These are phyloP conservation scores for Lepus europaeus DNA, from an alignment of 2,113 vertebrate species.

Conservation along the genomic window DNA sequence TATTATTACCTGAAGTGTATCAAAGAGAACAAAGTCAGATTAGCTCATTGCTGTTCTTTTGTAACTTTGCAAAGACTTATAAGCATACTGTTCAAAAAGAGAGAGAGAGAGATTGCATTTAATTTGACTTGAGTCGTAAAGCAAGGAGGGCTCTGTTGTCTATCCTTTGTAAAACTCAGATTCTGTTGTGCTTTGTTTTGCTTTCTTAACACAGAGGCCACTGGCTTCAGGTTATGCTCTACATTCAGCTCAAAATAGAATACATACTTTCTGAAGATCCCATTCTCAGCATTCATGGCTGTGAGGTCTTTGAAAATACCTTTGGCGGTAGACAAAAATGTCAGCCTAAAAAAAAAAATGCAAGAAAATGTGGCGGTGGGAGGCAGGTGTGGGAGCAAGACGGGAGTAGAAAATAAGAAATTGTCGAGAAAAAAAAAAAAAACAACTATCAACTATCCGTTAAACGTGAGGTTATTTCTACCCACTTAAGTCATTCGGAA, in stretches of 20 bases:
- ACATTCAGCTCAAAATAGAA: slow-evolving; percentile 74
- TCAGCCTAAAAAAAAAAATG: neutral
- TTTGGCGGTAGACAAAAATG: slow-evolving; percentile 28
- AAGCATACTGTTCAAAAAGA: slow-evolving; percentile 48
- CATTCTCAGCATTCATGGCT: slow-evolving; percentile 27
- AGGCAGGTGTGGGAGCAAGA: neutral
- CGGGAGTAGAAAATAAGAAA: slow-evolving; percentile 30
- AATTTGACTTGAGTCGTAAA: slow-evolving; percentile 56
- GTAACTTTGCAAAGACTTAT: slow-evolving; percentile 47
- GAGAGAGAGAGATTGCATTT: slow-evolving; percentile 36
- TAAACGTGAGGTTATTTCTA: slow-evolving; percentile 64
- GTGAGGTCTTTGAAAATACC: slow-evolving; percentile 62
- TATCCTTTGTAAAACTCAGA: slow-evolving; percentile 45
- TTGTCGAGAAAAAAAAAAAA: neutral
- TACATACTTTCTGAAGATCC: slow-evolving; percentile 51
- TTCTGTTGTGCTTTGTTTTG: slow-evolving; percentile 28
- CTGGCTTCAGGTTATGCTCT: slow-evolving; percentile 60
- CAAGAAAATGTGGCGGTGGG: no score
- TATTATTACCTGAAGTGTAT: neutral
- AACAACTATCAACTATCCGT: neutral
- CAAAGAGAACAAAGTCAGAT: slow-evolving; percentile 15
- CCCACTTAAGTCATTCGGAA: slow-evolving; percentile 38
- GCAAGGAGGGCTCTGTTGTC: slow-evolving; percentile 35
- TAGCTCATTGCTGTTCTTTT: neutral
- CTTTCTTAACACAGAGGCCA: slow-evolving; percentile 62